Conservation (phyloP, 2,797 vertebrate genomes). For the Girardinus metallicus region DNA sequence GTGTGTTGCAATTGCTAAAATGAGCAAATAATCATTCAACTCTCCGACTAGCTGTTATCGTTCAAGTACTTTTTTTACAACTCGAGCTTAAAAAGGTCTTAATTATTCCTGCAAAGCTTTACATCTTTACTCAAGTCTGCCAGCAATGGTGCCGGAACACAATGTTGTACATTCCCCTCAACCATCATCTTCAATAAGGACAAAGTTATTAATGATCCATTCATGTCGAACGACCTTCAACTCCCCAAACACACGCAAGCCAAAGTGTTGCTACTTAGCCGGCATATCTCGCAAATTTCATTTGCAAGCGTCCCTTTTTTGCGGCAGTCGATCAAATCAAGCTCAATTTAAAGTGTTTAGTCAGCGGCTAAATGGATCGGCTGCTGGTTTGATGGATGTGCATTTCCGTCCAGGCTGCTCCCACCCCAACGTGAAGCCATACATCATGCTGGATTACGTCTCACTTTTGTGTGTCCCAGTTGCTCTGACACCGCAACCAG, state of each 20-base stretch:
- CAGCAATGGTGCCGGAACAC: neutral
- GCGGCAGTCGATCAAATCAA: constrained; percentile 80
- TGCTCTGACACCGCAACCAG: constrained; percentile 56
- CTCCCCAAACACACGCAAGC: constrained; percentile 42
- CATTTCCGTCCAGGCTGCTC: constrained; percentile 71
- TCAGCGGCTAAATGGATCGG: constrained; percentile 80
- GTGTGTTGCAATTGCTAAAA: neutral
- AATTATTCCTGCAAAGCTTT: neutral
- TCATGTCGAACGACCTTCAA: constrained; percentile 53
- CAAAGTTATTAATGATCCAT: neutral
- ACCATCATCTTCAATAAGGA: neutral
- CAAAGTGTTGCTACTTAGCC: constrained; percentile 38
- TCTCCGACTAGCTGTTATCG: neutral
- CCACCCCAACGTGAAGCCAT: constrained; percentile 77
- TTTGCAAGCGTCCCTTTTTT: constrained; percentile 64
- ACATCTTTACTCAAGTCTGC: neutral
- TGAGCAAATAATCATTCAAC: neutral
- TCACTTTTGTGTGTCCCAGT: constrained; percentile 52
- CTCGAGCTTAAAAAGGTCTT: neutral
- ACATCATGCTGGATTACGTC: constrained; percentile 88
- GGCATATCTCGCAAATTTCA: constrained; percentile 57
- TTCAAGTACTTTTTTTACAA: neutral
- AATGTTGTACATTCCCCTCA: neutral
- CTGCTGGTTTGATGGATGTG: constrained; percentile 82
- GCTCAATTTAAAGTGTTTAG: constrained; percentile 73